Conservation (phyloP, 2,888 invertebrate genomes). For the Cyclophora punctaria region DNA sequence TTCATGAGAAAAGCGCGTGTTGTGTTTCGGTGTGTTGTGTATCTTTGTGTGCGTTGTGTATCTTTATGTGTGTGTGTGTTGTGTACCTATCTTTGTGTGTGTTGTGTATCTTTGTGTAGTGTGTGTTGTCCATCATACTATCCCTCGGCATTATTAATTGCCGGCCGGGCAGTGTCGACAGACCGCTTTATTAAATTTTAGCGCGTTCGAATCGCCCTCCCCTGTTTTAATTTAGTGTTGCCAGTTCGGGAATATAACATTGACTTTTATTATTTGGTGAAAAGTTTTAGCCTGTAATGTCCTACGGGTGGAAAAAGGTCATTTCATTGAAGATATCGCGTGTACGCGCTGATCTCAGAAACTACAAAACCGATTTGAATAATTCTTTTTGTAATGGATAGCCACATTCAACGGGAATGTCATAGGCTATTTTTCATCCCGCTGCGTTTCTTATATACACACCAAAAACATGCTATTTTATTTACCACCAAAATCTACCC, state of each 20-base stretch:
- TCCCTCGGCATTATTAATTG: conserved; percentile 70
- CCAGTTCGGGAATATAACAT: conserved; percentile 1
- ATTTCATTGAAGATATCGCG: too few relatives aligned
- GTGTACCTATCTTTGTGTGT: conserved; percentile 5
- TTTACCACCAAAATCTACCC: too few relatives aligned
- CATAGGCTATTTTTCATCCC: too few relatives aligned
- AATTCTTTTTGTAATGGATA: too few relatives aligned
- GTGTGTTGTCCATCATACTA: conserved; percentile 49
- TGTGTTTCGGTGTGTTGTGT: background rate
- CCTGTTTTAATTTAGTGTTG: conserved; percentile 17
- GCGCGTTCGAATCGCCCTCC: conserved; percentile 51
- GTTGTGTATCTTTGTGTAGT: conserved; percentile 7
- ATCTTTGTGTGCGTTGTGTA: background rate
- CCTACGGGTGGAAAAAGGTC: too few relatives aligned
- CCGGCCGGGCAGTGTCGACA: conserved; percentile 44
- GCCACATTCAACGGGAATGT: too few relatives aligned
- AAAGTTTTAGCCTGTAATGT: too few relatives aligned
- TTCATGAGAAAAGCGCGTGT: too few relatives aligned
- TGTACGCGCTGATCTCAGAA: too few relatives aligned
- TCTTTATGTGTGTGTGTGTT: conserved; percentile 7
- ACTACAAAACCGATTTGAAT: too few relatives aligned
- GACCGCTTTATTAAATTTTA: conserved; percentile 73
- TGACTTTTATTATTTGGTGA: background rate
- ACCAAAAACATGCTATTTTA: too few relatives aligned
- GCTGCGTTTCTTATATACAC: too few relatives aligned